phyloP scores from a whole-genome alignment of 2,797 vertebrate genomes.

The Melopsittacus undulatus region DNA sequence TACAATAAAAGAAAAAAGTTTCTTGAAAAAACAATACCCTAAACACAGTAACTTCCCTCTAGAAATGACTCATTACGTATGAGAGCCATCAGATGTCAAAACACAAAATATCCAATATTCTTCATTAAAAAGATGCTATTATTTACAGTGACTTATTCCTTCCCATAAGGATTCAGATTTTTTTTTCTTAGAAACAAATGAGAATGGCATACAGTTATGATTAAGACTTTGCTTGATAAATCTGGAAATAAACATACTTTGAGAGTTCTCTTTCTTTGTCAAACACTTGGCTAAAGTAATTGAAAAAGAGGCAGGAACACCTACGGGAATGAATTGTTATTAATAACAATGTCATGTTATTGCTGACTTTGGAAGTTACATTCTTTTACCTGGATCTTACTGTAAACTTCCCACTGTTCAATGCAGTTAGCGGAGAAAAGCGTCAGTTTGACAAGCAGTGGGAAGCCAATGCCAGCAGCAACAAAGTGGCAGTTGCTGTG shows the following conservation, averaged over 20 bases:
- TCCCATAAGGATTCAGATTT: not conserved
- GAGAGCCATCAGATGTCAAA: not conserved
- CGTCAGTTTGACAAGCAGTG: not conserved
- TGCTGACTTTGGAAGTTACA: conserved; percentile 5
- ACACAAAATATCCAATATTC: not conserved
- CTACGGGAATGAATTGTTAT: not conserved
- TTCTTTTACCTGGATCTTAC: not conserved
- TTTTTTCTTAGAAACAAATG: not conserved
- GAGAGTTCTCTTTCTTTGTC: not conserved
- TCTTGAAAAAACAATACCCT: not conserved
- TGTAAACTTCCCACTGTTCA: not conserved
- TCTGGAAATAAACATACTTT: not conserved
- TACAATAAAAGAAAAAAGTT: not conserved
- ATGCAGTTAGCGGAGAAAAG: not conserved
- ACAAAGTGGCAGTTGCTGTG: not conserved
- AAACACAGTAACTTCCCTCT: not conserved
- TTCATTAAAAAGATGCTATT: not conserved
- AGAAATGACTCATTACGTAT: not conserved
- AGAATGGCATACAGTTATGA: not conserved
- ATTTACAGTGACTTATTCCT: not conserved
- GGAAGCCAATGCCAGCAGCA: not conserved
- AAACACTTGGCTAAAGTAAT: not conserved
- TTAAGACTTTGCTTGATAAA: not conserved
- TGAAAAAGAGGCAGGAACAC: not conserved
- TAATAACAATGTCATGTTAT: not conserved